Conservation (phyloP, 2,797 vertebrate species). For the Monodelphis domestica region DNA sequence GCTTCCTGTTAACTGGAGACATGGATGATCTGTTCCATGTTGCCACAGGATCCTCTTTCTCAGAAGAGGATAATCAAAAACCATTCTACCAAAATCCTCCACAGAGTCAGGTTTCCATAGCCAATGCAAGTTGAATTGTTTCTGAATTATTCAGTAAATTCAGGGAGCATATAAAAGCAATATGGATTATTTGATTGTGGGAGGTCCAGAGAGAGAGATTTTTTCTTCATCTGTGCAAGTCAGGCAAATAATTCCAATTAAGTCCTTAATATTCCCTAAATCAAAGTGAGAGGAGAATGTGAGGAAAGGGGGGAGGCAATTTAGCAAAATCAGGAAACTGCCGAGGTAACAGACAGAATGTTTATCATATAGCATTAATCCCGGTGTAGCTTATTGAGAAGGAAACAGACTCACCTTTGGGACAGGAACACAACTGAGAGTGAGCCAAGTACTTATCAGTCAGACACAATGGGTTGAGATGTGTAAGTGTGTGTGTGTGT, state of each 20-base stretch:
- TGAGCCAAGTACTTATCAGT: conserved; percentile 17
- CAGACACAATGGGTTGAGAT: conserved; percentile 14
- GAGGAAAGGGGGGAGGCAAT: too few species aligned
- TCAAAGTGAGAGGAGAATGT: background rate
- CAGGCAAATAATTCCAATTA: conserved; percentile 8
- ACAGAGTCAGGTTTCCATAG: background rate
- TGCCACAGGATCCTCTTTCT: background rate
- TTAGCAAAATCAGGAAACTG: background rate
- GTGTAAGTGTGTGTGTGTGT: too few species aligned
- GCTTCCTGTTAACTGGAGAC: conserved; percentile 16
- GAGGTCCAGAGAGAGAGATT: background rate
- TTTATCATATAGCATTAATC: conserved; percentile 48
- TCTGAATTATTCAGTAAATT: background rate
- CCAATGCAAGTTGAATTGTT: background rate
- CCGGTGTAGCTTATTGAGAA: conserved; percentile 44
- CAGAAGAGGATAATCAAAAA: background rate
- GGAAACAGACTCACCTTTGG: conserved; percentile 14
- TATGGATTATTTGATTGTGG: background rate
- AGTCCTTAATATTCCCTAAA: conserved; percentile 41
- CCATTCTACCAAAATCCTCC: background rate
- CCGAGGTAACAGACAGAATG: background rate
- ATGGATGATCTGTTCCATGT: background rate
- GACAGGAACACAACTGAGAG: conserved; percentile 26
- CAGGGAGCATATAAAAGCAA: background rate
- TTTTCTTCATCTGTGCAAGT: background rate